phyloP scores from a whole-genome alignment of 2,888 invertebrate species.

The Eudasyphora cyanicolor region DNA sequence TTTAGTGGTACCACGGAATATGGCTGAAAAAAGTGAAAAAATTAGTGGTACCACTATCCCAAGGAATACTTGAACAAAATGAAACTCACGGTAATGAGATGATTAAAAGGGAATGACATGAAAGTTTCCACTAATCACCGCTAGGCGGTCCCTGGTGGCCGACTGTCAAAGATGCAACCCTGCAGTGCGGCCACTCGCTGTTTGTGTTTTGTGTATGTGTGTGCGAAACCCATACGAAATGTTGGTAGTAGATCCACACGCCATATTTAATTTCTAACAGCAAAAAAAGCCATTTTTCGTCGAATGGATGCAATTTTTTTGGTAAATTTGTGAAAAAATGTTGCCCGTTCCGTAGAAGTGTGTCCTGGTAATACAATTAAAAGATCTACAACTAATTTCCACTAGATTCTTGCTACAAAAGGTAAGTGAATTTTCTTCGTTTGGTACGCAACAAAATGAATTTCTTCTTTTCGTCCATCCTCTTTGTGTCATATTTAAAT shows the following conservation, averaged over 20 bases:
- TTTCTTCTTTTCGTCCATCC: constrained; percentile 29
- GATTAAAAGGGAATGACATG: constrained; percentile 66
- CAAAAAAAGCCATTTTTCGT: constrained; percentile 61
- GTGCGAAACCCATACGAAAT: constrained; percentile 54
- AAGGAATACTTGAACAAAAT: constrained; percentile 58
- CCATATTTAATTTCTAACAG: constrained; percentile 77
- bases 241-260: constrained; percentile 69
- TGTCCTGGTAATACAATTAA: constrained; percentile 10
- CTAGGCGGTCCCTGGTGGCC: constrained; percentile 37
- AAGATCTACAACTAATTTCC: background rate
- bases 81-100: constrained; percentile 65
- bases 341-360: constrained; percentile 39
- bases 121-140: constrained; percentile 31
- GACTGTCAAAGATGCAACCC: constrained; percentile 42
- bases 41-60: constrained; percentile 72
- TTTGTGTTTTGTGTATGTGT: constrained; percentile 43
- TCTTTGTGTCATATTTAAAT: constrained; percentile 47
- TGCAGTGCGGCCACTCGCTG: constrained; percentile 54
- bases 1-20: constrained; percentile 75
- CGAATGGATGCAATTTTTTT: constrained; percentile 52
- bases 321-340: constrained; percentile 47
- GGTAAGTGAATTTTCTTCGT: constrained; percentile 44
- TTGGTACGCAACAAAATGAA: constrained; percentile 36
- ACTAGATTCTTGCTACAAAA: constrained; percentile 21
- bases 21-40: constrained; percentile 68